Evolutionary conservation across 2,113 vertebrate species (phyloP).

Genomic region (Lonchura striata): DNA sequence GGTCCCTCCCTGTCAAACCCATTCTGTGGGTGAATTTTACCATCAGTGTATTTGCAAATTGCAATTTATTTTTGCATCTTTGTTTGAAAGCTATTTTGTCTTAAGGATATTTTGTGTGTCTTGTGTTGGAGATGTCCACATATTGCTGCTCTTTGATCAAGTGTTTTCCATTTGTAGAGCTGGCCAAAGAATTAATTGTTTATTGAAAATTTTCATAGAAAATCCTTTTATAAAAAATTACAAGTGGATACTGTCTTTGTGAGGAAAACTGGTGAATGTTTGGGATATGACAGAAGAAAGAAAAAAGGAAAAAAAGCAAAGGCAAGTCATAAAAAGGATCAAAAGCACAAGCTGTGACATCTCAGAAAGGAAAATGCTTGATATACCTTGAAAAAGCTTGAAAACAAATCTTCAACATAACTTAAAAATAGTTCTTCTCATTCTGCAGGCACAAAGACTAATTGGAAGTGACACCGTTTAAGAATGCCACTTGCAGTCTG

Average conservation of each 20-base stretch:
- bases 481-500: not conserved
- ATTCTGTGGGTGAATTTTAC: not conserved
- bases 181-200: not conserved
- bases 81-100: not conserved
- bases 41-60: not conserved
- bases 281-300: not conserved
- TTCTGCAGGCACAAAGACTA: not conserved
- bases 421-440: not conserved
- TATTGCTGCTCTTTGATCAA: not conserved
- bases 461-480: not conserved
- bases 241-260: not conserved
- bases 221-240: not conserved
- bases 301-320: not conserved
- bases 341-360: not conserved
- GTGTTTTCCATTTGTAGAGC: not conserved
- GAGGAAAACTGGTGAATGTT: not conserved
- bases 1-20: not conserved
- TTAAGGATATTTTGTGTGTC: not conserved
- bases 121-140: not conserved
- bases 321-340: not conserved
- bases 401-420: not conserved
- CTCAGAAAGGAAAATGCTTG: not conserved
- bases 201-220: not conserved
- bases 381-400: not conserved
- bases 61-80: not conserved